Percentiles rank a stretch among this genome's conserved stretches.
Evolutionary conservation across 2,797 vertebrate genomes (phyloP).

Genomic region (Salarias fasciatus): DNA sequence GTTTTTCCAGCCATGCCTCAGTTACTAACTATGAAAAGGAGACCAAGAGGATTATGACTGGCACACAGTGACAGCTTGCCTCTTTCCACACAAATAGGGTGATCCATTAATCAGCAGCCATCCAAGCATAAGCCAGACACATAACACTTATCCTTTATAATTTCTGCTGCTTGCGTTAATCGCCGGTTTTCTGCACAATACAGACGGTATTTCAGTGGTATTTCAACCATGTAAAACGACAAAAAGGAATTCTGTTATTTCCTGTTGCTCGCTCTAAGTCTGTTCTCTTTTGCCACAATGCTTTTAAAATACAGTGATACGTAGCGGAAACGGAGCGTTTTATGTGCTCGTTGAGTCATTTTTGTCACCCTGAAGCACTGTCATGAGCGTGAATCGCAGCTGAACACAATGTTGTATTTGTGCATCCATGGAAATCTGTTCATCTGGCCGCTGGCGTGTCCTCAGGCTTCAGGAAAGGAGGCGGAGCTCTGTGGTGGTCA

Average conservation of each 20-base stretch:
- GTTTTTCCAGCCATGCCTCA: conserved; percentile 54
- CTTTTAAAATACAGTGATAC: conserved; percentile 10
- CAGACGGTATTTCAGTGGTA: conserved; percentile 63
- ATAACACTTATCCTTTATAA: conserved; percentile 44
- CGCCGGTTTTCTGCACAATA: conserved; percentile 41
- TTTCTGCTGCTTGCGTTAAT: conserved; percentile 45
- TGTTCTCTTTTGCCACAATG: conserved; percentile 12
- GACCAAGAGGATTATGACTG: conserved; percentile 58
- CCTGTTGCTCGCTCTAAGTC: conserved; percentile 35
- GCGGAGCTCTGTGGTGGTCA: conserved; percentile 89
- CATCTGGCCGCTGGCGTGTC: conserved; percentile 23
- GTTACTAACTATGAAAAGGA: conserved; percentile 53
- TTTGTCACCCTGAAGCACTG: too few relatives aligned
- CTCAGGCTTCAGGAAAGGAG: conserved; percentile 82
- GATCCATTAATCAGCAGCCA: conserved; percentile 50
- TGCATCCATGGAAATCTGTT: background rate
- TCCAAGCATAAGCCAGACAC: conserved; percentile 37
- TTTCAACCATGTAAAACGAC: conserved; percentile 61
- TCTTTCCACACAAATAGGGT: conserved; percentile 35
- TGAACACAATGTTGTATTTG: too few relatives aligned
- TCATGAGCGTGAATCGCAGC: too few relatives aligned
- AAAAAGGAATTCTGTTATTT: conserved; percentile 75
- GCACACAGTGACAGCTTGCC: conserved; percentile 37
- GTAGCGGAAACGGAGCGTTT: too few relatives aligned
- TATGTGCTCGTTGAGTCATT: too few relatives aligned